These are phyloP conservation scores for Fragum sueziense DNA, from an alignment of 2,888 invertebrate species.

Conservation along the genomic window DNA sequence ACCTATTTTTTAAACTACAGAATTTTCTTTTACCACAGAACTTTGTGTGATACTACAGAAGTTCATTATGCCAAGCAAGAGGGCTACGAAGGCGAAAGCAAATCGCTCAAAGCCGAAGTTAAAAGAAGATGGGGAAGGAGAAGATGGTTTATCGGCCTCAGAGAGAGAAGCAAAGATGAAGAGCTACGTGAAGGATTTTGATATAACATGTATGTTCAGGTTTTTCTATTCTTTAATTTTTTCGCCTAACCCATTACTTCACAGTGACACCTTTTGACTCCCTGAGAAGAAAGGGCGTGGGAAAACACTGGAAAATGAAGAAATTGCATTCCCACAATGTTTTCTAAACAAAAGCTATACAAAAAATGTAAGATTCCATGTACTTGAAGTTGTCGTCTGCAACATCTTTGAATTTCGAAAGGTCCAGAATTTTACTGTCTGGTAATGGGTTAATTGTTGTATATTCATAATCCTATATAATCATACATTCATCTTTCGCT, in stretches of 20 bases:
- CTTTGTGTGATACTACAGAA: neutral
- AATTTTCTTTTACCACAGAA: too few relatives aligned
- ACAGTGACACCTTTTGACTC: neutral
- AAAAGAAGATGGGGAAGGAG: slow-evolving; percentile 24
- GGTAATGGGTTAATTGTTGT: too few relatives aligned
- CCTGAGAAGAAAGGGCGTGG: neutral
- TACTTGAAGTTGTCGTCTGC: neutral
- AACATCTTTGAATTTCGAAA: too few relatives aligned
- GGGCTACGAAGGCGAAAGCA: slow-evolving; percentile 34
- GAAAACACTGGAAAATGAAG: neutral
- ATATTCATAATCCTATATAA: neutral
- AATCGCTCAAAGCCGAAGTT: slow-evolving; percentile 43
- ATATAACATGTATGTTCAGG: slow-evolving; percentile 5
- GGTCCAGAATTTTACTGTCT: too few relatives aligned
- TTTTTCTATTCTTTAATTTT: neutral
- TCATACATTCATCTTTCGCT: neutral
- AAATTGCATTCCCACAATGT: neutral
- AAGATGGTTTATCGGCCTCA: slow-evolving; percentile 28
- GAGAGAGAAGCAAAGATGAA: slow-evolving; percentile 36
- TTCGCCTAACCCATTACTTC: neutral
- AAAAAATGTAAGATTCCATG: neutral
- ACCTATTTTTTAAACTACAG: neutral
- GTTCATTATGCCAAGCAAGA: slow-evolving; percentile 39
- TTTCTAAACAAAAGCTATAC: too few relatives aligned
- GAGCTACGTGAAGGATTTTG: slow-evolving; percentile 39